These are phyloP conservation scores for Uloborus diversus DNA, from an alignment of 1,140 invertebrate species.

Conservation along the genomic window DNA sequence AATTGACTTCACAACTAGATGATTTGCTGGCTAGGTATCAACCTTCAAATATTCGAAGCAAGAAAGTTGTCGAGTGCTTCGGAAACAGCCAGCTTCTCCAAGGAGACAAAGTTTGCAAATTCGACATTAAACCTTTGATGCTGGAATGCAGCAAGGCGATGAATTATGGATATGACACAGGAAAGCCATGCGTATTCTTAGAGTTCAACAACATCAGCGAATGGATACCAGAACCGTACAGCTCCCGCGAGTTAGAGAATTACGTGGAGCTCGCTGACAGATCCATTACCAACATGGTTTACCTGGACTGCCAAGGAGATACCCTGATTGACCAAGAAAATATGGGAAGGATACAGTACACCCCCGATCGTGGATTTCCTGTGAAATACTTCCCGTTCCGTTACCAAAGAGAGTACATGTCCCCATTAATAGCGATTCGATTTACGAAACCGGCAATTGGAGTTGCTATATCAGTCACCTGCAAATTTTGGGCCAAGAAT, in stretches of 20 bases:
- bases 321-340: constrained; percentile 57
- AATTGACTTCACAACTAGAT: constrained; percentile 55
- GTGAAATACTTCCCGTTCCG: constrained; percentile 52
- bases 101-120: constrained; percentile 40
- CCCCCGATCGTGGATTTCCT: constrained; percentile 57
- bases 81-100: background rate
- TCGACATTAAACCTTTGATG: constrained; percentile 37
- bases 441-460: constrained; percentile 55
- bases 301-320: constrained; percentile 58
- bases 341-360: constrained; percentile 53
- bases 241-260: constrained; percentile 67
- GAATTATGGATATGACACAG: constrained; percentile 58
- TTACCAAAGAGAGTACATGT: constrained; percentile 52
- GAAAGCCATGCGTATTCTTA: constrained; percentile 59
- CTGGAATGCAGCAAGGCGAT: constrained; percentile 52
- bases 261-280: constrained; percentile 11
- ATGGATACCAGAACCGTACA: constrained; percentile 55
- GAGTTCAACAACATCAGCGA: constrained; percentile 56
- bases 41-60: constrained; percentile 11
- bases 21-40: constrained; percentile 42
- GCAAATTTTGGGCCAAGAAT: constrained; percentile 58
- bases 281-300: constrained; percentile 38
- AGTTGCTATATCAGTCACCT: constrained; percentile 59
- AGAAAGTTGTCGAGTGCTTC: constrained; percentile 43
- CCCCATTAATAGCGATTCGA: constrained; percentile 54